These are phyloP conservation scores for Micromys minutus DNA, from an alignment of 2,113 vertebrate species.

Conservation along the genomic window DNA sequence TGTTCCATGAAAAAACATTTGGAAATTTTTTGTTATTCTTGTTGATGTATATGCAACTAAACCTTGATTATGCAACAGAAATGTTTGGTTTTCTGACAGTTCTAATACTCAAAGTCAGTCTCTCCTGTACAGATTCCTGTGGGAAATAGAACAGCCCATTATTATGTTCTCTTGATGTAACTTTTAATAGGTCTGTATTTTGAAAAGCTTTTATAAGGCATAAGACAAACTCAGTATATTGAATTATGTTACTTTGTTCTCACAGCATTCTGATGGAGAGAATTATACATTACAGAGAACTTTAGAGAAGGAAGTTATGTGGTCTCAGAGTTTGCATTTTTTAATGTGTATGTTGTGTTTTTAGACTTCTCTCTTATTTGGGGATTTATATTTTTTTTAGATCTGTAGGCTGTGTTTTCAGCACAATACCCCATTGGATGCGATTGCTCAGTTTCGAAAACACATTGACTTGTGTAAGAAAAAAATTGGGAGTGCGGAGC, in stretches of 20 bases:
- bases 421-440: conserved; percentile 97
- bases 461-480: conserved; percentile 98
- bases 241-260: background rate
- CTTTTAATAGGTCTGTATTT: background rate
- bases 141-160: background rate
- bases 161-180: background rate
- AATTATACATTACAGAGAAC: background rate
- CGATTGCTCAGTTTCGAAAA: conserved; percentile 98
- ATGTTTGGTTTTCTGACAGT: background rate
- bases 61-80: background rate
- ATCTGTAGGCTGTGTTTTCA: conserved; percentile 99
- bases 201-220: background rate
- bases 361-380: background rate
- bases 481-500: conserved; percentile 97
- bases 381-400: conserved; percentile 81
- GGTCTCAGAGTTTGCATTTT: background rate
- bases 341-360: background rate
- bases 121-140: background rate
- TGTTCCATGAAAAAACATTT: background rate
- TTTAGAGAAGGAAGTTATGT: background rate
- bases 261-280: background rate
- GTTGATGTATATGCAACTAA: background rate
- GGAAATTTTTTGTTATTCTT: background rate
- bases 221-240: background rate
- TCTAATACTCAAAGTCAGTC: background rate